Evolutionary conservation across 2,113 vertebrate genomes (phyloP).

Genomic region (Oreocharis arfaki): DNA sequence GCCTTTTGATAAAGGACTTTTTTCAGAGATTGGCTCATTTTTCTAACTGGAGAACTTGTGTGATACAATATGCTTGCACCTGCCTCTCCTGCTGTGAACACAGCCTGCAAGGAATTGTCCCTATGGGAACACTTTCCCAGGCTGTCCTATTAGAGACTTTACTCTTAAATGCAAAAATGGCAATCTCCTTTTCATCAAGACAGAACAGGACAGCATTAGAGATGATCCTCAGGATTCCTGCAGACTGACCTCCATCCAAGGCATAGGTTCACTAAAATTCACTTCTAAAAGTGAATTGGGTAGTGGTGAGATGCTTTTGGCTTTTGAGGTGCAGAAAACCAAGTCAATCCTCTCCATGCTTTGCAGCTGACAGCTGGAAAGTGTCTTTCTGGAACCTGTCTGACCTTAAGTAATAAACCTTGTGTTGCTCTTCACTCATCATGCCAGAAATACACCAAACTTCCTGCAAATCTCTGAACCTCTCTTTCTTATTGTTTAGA

Average conservation of each 20-base stretch:
- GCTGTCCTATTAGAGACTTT: neutral
- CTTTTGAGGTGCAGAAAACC: accelerated
- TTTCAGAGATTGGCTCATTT: neutral
- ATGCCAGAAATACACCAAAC: neutral
- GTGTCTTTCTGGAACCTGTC: neutral
- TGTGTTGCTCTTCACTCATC: neutral
- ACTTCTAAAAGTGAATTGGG: neutral
- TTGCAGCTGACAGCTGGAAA: neutral
- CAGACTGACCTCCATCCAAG: too few relatives aligned
- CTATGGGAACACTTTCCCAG: neutral
- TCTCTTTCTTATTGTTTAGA: neutral
- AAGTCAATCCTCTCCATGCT: neutral
- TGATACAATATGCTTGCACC: neutral
- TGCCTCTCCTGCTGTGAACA: neutral
- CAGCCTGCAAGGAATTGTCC: neutral
- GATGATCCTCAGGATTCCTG: neutral
- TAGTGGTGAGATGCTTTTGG: neutral
- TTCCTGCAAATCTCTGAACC: neutral
- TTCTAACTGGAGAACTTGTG: neutral
- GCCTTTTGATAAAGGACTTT: neutral
- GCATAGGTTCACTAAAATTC: neutral
- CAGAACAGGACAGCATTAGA: neutral
- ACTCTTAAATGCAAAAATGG: neutral
- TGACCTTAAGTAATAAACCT: neutral
- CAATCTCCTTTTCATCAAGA: neutral